Evolutionary conservation across 2,888 invertebrate species (phyloP).

Genomic region (Tanypteryx hageni): DNA sequence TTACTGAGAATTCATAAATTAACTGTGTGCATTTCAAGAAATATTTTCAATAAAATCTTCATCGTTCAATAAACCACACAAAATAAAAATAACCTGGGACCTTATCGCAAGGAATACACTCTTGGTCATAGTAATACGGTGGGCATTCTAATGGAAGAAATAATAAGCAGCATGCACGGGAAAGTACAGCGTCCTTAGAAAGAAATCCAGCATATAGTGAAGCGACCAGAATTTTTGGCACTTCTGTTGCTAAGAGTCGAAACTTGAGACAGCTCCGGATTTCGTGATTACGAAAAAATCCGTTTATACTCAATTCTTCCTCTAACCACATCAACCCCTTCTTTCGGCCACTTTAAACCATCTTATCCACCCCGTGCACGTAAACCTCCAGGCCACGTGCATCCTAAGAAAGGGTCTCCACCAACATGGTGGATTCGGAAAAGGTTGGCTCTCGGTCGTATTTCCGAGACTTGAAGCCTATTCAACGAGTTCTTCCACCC

Average conservation of each 20-base stretch:
- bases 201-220: no score
- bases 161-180: no score
- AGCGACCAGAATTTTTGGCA: no score
- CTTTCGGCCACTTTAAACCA: background rate
- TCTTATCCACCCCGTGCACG: slow-evolving; percentile 31
- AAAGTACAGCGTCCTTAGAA: no score
- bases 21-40: no score
- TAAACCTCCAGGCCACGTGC: background rate
- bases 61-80: no score
- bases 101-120: no score
- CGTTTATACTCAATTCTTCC: slow-evolving; percentile 7
- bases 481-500: background rate
- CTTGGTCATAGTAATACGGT: no score
- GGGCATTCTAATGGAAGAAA: no score
- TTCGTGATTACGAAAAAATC: background rate
- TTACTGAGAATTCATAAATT: no score
- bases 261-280: background rate
- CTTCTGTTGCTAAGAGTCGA: background rate
- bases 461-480: background rate
- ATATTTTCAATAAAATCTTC: no score
- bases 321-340: background rate
- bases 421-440: background rate
- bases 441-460: background rate
- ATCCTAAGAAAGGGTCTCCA: background rate
- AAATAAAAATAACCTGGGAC: no score